These are phyloP conservation scores for Phalacrocorax pelagicus DNA, from an alignment of 2,113 vertebrate species.

Conservation along the genomic window DNA sequence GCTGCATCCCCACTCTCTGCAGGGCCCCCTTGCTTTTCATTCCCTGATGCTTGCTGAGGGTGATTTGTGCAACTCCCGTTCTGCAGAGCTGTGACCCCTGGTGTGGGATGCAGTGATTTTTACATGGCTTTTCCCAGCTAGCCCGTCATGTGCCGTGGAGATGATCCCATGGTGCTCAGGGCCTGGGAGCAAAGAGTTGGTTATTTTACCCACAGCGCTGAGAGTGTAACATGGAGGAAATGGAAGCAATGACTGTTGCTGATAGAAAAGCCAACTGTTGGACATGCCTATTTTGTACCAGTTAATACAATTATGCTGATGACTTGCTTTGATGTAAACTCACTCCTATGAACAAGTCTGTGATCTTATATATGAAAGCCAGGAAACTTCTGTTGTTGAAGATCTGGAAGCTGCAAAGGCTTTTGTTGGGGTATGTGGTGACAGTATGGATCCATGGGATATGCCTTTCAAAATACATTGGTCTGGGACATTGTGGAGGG, in stretches of 20 bases:
- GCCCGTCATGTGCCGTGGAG: background rate
- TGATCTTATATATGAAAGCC: background rate
- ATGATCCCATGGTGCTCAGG: background rate
- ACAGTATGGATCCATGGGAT: background rate
- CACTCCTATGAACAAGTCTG: background rate
- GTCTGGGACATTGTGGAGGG: background rate
- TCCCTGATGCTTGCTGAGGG: background rate
- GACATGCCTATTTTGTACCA: background rate
- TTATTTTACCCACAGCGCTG: background rate
- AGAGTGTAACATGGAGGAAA: background rate
- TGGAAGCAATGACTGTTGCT: background rate
- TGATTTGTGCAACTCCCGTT: background rate
- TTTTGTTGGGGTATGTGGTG: background rate
- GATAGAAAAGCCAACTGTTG: background rate
- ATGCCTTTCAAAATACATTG: background rate
- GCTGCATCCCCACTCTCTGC: accelerated
- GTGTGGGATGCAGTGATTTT: background rate
- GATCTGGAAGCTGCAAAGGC: background rate
- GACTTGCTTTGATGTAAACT: background rate
- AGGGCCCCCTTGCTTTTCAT: background rate
- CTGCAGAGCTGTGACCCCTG: background rate
- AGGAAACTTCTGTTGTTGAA: background rate
- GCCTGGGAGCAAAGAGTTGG: background rate
- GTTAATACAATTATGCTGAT: background rate
- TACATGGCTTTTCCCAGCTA: background rate